A percentile compares a stretch with the other conserved stretches of the same genome.
Conservation (phyloP, 2,797 vertebrate species). For the Lepus oiostolus region DNA sequence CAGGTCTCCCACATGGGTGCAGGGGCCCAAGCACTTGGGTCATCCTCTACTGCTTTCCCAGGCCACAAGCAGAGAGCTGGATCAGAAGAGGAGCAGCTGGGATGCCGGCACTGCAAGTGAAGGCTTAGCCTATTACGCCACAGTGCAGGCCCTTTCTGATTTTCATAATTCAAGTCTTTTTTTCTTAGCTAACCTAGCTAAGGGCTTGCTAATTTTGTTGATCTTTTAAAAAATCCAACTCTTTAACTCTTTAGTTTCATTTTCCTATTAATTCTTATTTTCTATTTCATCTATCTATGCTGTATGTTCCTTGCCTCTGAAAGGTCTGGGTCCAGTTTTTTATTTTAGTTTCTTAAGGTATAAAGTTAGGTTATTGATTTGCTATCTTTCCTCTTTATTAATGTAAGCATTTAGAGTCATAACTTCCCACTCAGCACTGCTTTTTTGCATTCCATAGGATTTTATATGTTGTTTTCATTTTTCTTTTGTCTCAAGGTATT, state of each 20-base stretch:
- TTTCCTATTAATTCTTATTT: not conserved
- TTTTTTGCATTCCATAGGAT: not conserved
- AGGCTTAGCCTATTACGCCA: too few species aligned
- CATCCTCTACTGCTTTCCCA: too few species aligned
- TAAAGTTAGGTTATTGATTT: too few species aligned
- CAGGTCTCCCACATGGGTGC: too few species aligned
- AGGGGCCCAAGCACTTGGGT: too few species aligned
- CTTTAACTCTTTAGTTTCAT: not conserved
- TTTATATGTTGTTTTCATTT: not conserved
- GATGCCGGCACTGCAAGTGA: too few species aligned
- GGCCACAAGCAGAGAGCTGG: too few species aligned
- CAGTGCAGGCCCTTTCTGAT: too few species aligned
- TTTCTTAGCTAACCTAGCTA: not conserved
- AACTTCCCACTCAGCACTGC: not conserved
- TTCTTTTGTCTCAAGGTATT: not conserved
- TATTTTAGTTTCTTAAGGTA: too few species aligned
- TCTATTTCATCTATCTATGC: not conserved
- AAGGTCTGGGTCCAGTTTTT: not conserved
- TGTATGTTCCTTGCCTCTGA: not conserved
- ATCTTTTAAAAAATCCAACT: not conserved
- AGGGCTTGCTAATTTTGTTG: not conserved
- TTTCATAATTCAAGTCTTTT: not conserved
- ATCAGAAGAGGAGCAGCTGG: too few species aligned
- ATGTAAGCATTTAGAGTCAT: not conserved
- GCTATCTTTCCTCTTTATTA: too few species aligned